Evolutionary conservation across 2,888 invertebrate species (phyloP), one percentile per base, ranked within the genome.

Genomic region (Romanomermis culicivorax): DNA sequence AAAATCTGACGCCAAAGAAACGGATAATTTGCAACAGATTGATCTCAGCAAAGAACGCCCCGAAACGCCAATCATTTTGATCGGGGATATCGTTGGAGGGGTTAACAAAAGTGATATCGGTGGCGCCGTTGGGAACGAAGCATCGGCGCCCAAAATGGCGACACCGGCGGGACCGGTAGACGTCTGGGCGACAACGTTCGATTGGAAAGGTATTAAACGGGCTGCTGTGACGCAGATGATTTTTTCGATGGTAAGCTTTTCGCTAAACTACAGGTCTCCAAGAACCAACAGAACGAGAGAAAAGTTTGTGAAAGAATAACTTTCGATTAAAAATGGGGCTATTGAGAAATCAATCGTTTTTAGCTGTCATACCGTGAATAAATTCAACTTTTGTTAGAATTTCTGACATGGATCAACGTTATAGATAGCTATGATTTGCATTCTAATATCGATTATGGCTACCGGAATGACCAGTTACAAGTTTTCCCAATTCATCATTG

Each of bases 381-480:
- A n/a, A n/a, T n/a, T n/a, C n/a, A n/a, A n/a, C n/a, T n/a, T n/a
- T n/a, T n/a, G n/a, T n/a, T n/a, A n/a, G n/a, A n/a, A n/a, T n/a
- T n/a, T n/a, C n/a, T n/a, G n/a, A n/a, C n/a, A n/a, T n/a, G n/a
- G n/a, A n/a, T n/a, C n/a, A n/a, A n/a, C 17, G 7, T n/a, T 23
- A n/a, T 23, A 45, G 45, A 23, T 45, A 11, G 45, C 45, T 23
- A n/a, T 11, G 52, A 51, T 52, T 29, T 56, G 56, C 29, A 50
- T 57, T n/a, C 29, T 53, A 11, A 20, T 53, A 24, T 43, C 54
- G 2, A 47, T 57, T n/a, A 29, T 50, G 25, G 30, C 49, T 45
- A 51, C 43, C 23, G 57, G 57, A 26, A 55, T 56, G 55, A 54
- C 30, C 48, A 30, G 55, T 36, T 54, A 56, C 48, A 55, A 55